Percentiles rank a stretch among this genome's conserved stretches.
phyloP scores from a whole-genome alignment of 2,888 invertebrate genomes.

The Lydus trimaculatus region DNA sequence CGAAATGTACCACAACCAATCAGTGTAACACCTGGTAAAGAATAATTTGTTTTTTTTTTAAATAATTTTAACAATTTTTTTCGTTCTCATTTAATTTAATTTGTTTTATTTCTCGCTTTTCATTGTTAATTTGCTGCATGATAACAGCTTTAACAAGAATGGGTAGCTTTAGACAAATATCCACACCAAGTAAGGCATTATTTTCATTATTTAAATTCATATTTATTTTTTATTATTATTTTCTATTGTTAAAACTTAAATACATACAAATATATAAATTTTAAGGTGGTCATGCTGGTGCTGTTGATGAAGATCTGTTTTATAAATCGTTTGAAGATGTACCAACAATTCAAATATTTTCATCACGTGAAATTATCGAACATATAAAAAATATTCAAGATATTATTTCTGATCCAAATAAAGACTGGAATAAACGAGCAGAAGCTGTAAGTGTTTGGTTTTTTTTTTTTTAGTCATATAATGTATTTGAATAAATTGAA shows the following conservation, averaged over 20 bases:
- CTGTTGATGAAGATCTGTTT: slow-evolving; percentile 89
- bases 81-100: slow-evolving; percentile 24
- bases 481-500: not conserved
- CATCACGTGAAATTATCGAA: slow-evolving; percentile 83
- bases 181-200: slow-evolving; percentile 50
- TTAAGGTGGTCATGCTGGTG: slow-evolving; percentile 69
- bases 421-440: slow-evolving; percentile 95
- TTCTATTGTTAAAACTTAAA: no score
- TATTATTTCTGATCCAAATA: slow-evolving; percentile 78
- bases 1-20: slow-evolving; percentile 54
- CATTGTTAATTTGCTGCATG: slow-evolving; percentile 48
- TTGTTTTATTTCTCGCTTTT: slow-evolving; percentile 36
- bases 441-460: slow-evolving; percentile 75
- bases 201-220: slow-evolving; percentile 12
- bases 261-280: not conserved
- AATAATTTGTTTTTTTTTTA: slow-evolving; percentile 15
- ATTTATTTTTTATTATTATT: not conserved
- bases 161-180: slow-evolving; percentile 50
- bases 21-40: slow-evolving; percentile 49
- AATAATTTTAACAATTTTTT: slow-evolving; percentile 13
- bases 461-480: not conserved
- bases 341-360: slow-evolving; percentile 83
- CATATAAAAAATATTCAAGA: slow-evolving; percentile 77
- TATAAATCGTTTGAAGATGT: slow-evolving; percentile 84
- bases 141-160: slow-evolving; percentile 51